Conservation (phyloP, 2,113 vertebrate species). For the Pungitius pungitius region DNA sequence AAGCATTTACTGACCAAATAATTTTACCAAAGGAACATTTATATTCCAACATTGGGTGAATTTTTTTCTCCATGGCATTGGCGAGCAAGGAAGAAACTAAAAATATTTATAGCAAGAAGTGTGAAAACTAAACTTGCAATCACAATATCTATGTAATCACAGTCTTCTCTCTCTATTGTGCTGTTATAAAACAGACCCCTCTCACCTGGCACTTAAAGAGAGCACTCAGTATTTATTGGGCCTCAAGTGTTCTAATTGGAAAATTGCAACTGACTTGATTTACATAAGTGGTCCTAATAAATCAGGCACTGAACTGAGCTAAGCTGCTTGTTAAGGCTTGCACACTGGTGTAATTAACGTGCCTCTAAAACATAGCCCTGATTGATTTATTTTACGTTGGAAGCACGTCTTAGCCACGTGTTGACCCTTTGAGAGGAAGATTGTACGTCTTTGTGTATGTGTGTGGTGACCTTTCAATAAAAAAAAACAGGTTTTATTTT, state of each 20-base stretch:
- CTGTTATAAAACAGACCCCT: background rate
- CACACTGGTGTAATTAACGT: constrained; percentile 34
- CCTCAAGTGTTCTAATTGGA: constrained; percentile 47
- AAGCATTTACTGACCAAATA: too few species aligned
- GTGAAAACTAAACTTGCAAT: background rate
- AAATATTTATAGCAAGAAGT: background rate
- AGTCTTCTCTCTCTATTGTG: background rate
- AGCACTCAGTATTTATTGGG: constrained; percentile 16
- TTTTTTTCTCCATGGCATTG: background rate
- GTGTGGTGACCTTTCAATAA: background rate
- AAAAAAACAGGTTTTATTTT: constrained; percentile 26
- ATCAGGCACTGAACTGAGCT: constrained; percentile 29
- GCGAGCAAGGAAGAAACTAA: background rate
- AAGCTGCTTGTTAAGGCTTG: constrained; percentile 36
- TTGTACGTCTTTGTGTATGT: background rate
- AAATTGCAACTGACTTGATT: constrained; percentile 52
- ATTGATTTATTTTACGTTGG: constrained; percentile 12
- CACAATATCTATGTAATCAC: constrained; percentile 2
- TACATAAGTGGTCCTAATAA: constrained; percentile 60
- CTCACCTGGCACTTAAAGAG: constrained; percentile 11
- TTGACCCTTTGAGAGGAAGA: background rate
- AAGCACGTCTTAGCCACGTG: constrained; percentile 9
- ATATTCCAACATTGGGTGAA: too few species aligned
- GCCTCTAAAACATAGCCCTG: constrained; percentile 15
- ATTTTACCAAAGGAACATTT: too few species aligned